phyloP scores from a whole-genome alignment of 2,797 vertebrate species.

The Syngnathus rostellatus region DNA sequence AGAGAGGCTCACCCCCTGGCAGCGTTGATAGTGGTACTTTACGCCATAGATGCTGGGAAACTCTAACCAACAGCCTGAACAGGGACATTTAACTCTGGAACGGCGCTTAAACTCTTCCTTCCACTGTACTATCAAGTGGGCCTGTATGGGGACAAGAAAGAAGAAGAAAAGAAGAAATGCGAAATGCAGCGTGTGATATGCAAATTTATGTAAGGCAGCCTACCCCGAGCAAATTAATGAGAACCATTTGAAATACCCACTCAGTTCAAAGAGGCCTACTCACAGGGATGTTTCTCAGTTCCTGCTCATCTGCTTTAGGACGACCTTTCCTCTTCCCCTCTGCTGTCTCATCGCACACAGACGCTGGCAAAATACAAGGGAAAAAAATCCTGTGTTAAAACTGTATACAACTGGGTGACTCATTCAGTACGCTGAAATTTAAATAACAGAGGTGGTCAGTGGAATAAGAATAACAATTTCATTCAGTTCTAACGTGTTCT shows the following conservation, averaged over 20 bases:
- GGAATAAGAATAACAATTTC: neutral
- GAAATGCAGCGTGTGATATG: conserved; percentile 24
- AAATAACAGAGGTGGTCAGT: neutral
- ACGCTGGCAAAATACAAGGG: conserved; percentile 53
- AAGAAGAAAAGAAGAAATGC: neutral
- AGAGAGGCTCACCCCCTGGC: conserved; percentile 80
- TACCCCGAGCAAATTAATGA: conserved; percentile 25
- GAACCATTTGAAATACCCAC: conserved; percentile 31
- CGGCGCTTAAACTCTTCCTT: conserved; percentile 94
- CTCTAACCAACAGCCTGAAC: conserved; percentile 93
- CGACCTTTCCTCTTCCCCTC: conserved; percentile 89
- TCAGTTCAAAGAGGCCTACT: conserved; percentile 59
- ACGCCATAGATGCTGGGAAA: conserved; percentile 96
- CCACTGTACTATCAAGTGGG: conserved; percentile 89
- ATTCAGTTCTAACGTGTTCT: neutral
- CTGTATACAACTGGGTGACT: neutral
- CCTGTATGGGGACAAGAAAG: conserved; percentile 52
- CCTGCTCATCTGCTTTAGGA: conserved; percentile 83
- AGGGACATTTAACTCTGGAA: conserved; percentile 89
- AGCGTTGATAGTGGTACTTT: conserved; percentile 97
- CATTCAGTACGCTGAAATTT: neutral
- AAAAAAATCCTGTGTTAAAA: neutral
- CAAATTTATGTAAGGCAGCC: conserved; percentile 32
- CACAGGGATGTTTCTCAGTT: conserved; percentile 88
- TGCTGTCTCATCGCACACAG: conserved; percentile 72